phyloP scores from a whole-genome alignment of 1,140 invertebrate genomes.

The Parasteatoda tepidariorum region DNA sequence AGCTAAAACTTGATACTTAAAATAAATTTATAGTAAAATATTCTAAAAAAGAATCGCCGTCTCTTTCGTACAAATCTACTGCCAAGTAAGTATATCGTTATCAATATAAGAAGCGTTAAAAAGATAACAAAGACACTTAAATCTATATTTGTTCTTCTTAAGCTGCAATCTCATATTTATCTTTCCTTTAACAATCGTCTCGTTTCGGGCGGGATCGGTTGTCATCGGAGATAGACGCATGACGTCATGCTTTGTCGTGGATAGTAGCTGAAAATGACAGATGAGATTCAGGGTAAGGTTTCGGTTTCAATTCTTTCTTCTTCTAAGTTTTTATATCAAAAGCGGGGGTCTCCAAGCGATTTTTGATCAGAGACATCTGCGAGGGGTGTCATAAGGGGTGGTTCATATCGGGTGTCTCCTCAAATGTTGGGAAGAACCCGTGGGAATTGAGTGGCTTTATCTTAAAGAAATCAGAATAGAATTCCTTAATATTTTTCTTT shows the following conservation, averaged over 20 bases:
- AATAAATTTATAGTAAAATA: neutral
- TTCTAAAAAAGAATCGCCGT: neutral
- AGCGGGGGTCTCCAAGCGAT: constrained; percentile 5
- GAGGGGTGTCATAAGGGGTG: constrained; percentile 2
- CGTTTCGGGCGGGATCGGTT: constrained; percentile 8
- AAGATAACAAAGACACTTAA: neutral
- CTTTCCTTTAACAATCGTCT: constrained; percentile 5
- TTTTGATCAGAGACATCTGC: constrained; percentile 43
- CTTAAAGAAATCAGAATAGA: neutral
- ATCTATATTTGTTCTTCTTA: constrained; percentile 5
- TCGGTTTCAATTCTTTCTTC: constrained; percentile 37
- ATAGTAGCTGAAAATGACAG: constrained; percentile 44
- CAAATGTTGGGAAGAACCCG: constrained; percentile 12
- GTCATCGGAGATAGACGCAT: constrained; percentile 48
- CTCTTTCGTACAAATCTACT: no score
- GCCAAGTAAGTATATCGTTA: neutral
- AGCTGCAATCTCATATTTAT: constrained; percentile 14
- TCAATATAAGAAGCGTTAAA: neutral
- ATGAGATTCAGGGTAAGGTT: constrained; percentile 30
- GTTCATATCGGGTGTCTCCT: constrained; percentile 18
- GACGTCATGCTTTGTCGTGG: constrained; percentile 35
- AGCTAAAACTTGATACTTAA: neutral
- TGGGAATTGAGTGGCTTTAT: constrained; percentile 23
- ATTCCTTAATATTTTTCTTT: no score
- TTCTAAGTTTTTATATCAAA: constrained; percentile 7